Percentiles rank a stretch among this genome's conserved stretches.
Evolutionary conservation across 2,888 invertebrate species (phyloP).

Genomic region (Fabriciana adippe): DNA sequence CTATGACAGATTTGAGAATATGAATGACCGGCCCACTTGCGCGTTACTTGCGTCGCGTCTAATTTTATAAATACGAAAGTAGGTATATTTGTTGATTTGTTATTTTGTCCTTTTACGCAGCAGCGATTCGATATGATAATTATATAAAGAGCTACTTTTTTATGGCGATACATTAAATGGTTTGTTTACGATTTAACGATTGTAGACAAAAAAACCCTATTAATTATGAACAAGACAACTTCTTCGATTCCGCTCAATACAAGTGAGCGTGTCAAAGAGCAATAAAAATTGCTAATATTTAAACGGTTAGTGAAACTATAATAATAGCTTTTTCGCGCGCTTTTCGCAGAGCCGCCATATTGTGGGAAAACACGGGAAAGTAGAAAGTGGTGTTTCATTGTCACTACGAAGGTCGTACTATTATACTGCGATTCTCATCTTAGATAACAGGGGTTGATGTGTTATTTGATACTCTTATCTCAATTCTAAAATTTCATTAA

Average conservation of each 20-base stretch:
- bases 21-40: not conserved
- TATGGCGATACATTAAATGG: no score
- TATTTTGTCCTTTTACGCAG: no score
- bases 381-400: constrained; percentile 74
- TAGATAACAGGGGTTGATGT: constrained; percentile 40
- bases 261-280: constrained; percentile 13
- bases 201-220: no score
- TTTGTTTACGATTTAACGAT: no score
- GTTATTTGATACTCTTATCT: constrained; percentile 27
- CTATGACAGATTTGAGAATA: not conserved
- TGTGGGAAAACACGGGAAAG: constrained; percentile 74
- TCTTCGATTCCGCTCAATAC: not conserved
- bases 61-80: no score
- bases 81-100: no score
- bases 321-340: constrained; percentile 41
- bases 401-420: constrained; percentile 69
- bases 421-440: constrained; percentile 62
- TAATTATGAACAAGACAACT: no score
- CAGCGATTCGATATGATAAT: no score
- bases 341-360: constrained; percentile 51
- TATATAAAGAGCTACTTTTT: no score
- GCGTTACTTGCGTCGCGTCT: no score
- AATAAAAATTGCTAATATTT: not conserved
- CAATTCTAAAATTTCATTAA: constrained; percentile 14
- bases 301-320: constrained; percentile 29